Conservation (phyloP, 2,113 vertebrate genomes). For the Procavia capensis region DNA sequence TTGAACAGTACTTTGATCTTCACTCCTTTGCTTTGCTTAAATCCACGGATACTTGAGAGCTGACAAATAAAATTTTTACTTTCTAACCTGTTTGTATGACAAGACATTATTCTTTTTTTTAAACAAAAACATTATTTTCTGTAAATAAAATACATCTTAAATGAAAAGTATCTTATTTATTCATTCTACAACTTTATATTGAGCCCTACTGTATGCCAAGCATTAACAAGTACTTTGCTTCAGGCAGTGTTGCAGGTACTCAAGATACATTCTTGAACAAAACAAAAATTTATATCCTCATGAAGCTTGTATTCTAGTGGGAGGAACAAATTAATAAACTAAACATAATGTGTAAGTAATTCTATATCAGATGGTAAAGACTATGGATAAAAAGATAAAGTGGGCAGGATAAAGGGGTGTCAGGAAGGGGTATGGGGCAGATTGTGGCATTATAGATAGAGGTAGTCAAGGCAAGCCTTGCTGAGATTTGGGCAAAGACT, state of each 20-base stretch:
- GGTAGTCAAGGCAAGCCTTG: neutral
- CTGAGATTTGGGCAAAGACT: neutral
- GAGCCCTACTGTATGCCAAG: neutral
- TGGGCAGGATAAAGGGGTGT: neutral
- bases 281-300: neutral
- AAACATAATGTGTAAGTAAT: neutral
- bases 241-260: neutral
- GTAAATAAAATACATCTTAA: conserved; percentile 19
- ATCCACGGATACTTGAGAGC: neutral
- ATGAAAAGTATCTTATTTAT: neutral
- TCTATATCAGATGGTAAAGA: neutral
- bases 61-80: neutral
- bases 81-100: neutral
- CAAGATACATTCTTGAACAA: neutral
- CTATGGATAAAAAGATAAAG: neutral
- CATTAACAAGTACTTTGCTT: neutral
- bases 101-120: conserved; percentile 12
- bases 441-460: neutral
- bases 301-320: neutral
- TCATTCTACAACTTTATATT: neutral
- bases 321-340: neutral
- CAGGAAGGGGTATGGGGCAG: neutral
- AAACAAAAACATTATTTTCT: neutral
- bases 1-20: conserved; percentile 22
- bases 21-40: conserved; percentile 19